Evolutionary conservation across 2,797 vertebrate species (phyloP), one percentile per base, ranked within the genome.

Genomic region (Glossophaga mutica): DNA sequence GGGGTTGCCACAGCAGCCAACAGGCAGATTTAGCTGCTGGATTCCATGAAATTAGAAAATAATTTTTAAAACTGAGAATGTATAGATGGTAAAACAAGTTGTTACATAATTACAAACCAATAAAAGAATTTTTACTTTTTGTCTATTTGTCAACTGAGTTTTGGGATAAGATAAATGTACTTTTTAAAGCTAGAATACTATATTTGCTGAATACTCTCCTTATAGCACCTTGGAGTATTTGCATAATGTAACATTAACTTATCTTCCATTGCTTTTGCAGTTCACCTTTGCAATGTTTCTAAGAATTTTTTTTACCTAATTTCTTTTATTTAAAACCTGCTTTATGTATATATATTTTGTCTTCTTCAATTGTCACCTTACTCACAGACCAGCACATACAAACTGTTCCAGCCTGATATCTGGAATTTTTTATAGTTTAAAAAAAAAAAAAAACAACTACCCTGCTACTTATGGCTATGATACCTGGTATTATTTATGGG

Each of bases 401-500:
- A 96, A 97, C 96, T 68, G 52, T 97, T 98, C 55, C 87, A 79
- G 62, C 87, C 92, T 90, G 97, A 96, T 96, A 98, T 97, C 96
- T 96, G 86, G 87, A 89, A 91, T 98, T 98, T 92, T 97, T 96
- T 96, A 87, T 87, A 91, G 90, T 78, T 95, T 95, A 97, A 95
- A 96, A 95, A 96, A 91, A 96, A 96, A 97, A 97, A 95, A 96
- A 95, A 96, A 91, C 95, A 96, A 97, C 89, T 95, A 90, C 83
- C 92, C 96, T 94, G 97, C 90, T 95, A 93, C 95, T 97, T 96
- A 94, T 98, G 95, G 93, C 97, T 97, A 19, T 94, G 94, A 97
- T 98, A 98, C 98, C 98, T 98, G 97, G 90, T 96, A 96, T 98
- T 98, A 98, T 98, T 98, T 98, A 98, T 98, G 98, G 97, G 97